These are phyloP conservation scores for Deilephila elpenor DNA, from an alignment of 2,888 invertebrate genomes.

Conservation along the genomic window DNA sequence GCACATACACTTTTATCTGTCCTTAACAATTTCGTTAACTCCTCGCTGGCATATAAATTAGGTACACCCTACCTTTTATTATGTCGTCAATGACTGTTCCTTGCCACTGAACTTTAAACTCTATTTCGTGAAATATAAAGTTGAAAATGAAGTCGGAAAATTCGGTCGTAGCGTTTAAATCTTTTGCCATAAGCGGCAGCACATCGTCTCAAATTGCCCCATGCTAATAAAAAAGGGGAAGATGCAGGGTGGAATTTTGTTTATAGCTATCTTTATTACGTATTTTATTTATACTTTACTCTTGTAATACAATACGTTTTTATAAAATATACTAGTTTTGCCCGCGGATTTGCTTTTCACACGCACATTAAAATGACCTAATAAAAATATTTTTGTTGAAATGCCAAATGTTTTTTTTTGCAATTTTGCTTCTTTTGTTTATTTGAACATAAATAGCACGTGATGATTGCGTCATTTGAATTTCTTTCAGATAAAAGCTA, in stretches of 20 bases:
- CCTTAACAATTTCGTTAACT: constrained; percentile 84
- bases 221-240: constrained; percentile 82
- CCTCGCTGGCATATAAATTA: constrained; percentile 82
- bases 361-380: too few relatives aligned
- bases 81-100: constrained; percentile 40
- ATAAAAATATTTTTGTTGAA: too few relatives aligned
- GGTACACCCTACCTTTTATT: constrained; percentile 54
- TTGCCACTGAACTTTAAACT: constrained; percentile 40
- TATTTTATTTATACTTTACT: constrained; percentile 76
- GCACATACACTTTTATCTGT: constrained; percentile 83
- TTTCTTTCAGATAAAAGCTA: too few relatives aligned
- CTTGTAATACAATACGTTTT: constrained; percentile 77
- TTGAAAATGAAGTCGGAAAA: not conserved
- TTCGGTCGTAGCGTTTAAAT: constrained; percentile 16
- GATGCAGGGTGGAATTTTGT: constrained; percentile 79
- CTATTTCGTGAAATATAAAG: constrained; percentile 33
- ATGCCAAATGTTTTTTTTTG: too few relatives aligned
- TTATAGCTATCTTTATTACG: constrained; percentile 83
- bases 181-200: constrained; percentile 63
- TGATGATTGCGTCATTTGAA: too few relatives aligned
- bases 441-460: too few relatives aligned
- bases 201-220: constrained; percentile 82
- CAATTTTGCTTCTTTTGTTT: too few relatives aligned
- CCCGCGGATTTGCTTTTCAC: not conserved
- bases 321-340: constrained; percentile 59